These are phyloP conservation scores for Valencia hispanica DNA, from an alignment of 2,797 vertebrate species.

Conservation along the genomic window DNA sequence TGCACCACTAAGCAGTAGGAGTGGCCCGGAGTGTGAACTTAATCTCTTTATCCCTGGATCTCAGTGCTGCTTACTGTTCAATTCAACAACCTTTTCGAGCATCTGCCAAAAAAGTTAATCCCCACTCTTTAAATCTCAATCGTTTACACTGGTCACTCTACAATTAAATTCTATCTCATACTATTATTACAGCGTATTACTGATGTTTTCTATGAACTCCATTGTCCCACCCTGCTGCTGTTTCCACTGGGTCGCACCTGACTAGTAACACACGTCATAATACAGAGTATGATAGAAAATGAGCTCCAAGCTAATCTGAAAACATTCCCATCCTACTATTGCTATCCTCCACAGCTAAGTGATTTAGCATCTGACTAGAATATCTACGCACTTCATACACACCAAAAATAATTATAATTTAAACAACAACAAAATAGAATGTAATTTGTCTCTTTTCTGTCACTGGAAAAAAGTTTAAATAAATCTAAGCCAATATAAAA, in stretches of 20 bases:
- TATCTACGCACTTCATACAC: not conserved
- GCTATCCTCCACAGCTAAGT: not conserved
- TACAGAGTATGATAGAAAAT: conserved; percentile 14
- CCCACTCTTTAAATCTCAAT: conserved; percentile 39
- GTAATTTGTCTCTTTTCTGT: not conserved
- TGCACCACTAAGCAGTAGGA: conserved; percentile 61
- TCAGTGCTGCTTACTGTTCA: conserved; percentile 59
- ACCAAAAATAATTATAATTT: not conserved
- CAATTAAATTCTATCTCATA: conserved; percentile 2
- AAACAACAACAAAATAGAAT: not conserved
- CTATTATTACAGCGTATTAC: not conserved
- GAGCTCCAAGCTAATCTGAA: conserved; percentile 13
- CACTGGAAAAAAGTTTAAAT: conserved; percentile 12
- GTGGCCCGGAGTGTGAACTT: conserved; percentile 55
- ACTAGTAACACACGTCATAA: conserved; percentile 19
- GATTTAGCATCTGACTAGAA: not conserved
- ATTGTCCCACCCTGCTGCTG: conserved; percentile 10
- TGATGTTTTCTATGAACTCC: conserved; percentile 10
- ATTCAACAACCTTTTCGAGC: conserved; percentile 51
- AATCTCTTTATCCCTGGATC: conserved; percentile 75
- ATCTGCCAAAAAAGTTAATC: conserved; percentile 64
- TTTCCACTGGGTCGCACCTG: conserved; percentile 24
- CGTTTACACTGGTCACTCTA: conserved; percentile 8
- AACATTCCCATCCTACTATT: conserved; percentile 1
- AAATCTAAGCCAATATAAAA: too few species aligned